Evolutionary conservation across 2,113 vertebrate species (phyloP), one percentile per base, ranked within the genome.

Genomic region (Genyomyrus donnyi): DNA sequence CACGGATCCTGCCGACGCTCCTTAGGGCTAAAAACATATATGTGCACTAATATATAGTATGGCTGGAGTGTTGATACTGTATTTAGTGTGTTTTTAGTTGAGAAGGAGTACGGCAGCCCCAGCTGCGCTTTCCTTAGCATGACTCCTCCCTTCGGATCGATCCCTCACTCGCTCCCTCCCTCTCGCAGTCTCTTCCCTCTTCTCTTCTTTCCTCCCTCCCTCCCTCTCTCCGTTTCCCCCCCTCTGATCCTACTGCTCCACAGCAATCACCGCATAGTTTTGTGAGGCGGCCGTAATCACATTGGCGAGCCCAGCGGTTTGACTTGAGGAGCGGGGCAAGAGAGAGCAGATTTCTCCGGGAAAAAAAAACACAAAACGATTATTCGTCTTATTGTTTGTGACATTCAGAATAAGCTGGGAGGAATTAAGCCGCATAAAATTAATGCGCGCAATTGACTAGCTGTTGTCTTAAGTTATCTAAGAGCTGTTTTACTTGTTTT

Each of bases 111-210:
- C 94, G 92, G 93, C 62, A 95, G 95, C 95, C 95, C 94, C 95
- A 95, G 96, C 95, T 95, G 95, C 95, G 95, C 96, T 94, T 95
- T 96, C 95, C 94, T 93, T 93, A 92, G 89, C 92, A 86, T 95
- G 96, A 96, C 96, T 96, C 96, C 96, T 96, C 96, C 96, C 95
- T 96, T 95, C 93, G 92, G 93, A 93, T 93, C 91, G 92, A 93
- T 91, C 88, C 85, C 89, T 66, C 89, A 53, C 49, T 90, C 84
- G 46, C 89, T 88, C 46, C 53, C 52, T 35, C 74, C 31, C 66
- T 91, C 85, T 48, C 80, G 42, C 90, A 35, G 52, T 53, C 84
- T 92, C 93, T 86, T 87, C 83, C 90, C 77, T 86, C 77, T 58
- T 31, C 62, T 88, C 74, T 27, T 86, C 85, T 35, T 85, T 21